These are phyloP conservation scores for Turritopsis dohrnii DNA, from an alignment of 30 jellyfish, hydroid and myxozoan species.

Conservation along the genomic window DNA sequence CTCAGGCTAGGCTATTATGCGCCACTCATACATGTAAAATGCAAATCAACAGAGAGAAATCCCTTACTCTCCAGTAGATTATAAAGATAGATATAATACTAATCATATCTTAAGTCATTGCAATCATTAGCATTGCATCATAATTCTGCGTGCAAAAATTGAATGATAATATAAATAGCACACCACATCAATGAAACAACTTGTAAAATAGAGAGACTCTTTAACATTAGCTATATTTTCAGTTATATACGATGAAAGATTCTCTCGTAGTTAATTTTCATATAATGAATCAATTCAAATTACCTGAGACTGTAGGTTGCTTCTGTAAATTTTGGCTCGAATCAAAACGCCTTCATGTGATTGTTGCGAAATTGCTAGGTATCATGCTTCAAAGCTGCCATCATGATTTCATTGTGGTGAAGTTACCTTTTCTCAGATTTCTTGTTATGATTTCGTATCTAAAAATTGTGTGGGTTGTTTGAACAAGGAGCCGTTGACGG, in stretches of 20 bases:
- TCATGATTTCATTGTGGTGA: background rate
- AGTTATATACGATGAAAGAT: background rate
- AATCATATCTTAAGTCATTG: too few species aligned
- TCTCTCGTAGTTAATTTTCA: background rate
- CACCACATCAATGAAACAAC: too few species aligned
- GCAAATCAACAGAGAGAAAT: too few species aligned
- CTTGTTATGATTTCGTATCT: background rate
- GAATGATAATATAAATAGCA: too few species aligned
- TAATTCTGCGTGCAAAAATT: too few species aligned
- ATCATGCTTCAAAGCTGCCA: background rate
- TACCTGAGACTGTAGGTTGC: background rate
- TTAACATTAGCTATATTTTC: too few species aligned
- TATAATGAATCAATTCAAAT: background rate
- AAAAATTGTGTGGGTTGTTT: background rate
- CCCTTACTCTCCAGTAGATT: too few species aligned
- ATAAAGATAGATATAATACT: too few species aligned
- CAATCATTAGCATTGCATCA: too few species aligned
- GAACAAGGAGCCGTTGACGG: background rate
- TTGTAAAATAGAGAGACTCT: too few species aligned
- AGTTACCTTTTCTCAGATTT: background rate
- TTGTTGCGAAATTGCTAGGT: background rate
- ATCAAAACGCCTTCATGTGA: background rate
- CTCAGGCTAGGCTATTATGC: too few species aligned
- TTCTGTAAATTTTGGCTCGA: background rate
- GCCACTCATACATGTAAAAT: too few species aligned